Percentiles rank a stretch among this genome's conserved stretches.
Conservation (phyloP, 2,113 vertebrate genomes). For the Steatornis caripensis region DNA sequence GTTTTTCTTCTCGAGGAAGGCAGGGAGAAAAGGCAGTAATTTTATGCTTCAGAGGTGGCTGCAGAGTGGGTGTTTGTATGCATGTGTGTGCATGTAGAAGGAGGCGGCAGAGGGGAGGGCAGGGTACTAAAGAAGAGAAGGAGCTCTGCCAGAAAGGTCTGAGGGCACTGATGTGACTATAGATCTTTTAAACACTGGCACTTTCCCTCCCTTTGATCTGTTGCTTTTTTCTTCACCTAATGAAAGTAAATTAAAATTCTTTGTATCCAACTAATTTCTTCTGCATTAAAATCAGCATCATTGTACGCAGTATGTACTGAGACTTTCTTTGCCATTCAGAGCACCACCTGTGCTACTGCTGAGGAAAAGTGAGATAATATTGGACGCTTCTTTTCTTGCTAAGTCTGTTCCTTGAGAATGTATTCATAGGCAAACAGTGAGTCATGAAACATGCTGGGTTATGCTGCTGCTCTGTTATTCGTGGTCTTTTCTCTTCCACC, state of each 20-base stretch:
- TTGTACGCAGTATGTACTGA: not conserved
- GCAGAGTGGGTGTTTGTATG: conserved; percentile 22
- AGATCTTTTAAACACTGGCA: not conserved
- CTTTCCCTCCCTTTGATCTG: not conserved
- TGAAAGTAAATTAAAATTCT: not conserved
- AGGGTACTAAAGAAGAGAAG: not conserved
- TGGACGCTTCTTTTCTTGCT: not conserved
- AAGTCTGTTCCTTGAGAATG: not conserved
- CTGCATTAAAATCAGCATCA: not conserved
- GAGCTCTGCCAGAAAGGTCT: not conserved
- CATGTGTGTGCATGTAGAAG: not conserved
- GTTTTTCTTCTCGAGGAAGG: not conserved
- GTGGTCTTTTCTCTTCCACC: not conserved
- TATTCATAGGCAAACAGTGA: not conserved
- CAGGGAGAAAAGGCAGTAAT: not conserved
- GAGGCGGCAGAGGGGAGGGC: not conserved
- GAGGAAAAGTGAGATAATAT: not conserved
- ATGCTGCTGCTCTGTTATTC: not conserved
- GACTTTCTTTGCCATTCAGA: not conserved
- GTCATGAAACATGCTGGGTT: not conserved
- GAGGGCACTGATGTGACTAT: conserved; percentile 7
- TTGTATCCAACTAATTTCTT: not conserved
- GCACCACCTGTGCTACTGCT: not conserved
- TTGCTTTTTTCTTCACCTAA: conserved; percentile 24
- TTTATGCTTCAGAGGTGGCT: not conserved